Conservation (phyloP, 2,113 vertebrate genomes). For the Protobothrops mucrosquamatus region DNA sequence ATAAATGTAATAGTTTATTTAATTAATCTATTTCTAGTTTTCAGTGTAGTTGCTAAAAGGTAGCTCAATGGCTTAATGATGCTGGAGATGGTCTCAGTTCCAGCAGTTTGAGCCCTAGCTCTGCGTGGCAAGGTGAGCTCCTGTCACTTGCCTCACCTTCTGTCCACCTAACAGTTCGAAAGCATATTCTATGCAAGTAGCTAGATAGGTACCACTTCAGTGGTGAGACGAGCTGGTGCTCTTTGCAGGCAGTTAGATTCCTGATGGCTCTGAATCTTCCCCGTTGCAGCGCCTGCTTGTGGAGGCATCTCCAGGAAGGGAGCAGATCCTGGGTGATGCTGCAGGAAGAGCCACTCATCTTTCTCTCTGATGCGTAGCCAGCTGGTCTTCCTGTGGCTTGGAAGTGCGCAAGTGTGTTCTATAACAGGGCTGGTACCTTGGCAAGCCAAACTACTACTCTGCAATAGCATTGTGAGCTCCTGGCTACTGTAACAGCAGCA, state of each 20-base stretch:
- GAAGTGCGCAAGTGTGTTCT: background rate
- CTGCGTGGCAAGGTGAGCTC: background rate
- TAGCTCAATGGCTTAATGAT: background rate
- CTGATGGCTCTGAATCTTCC: background rate
- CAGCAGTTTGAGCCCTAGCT: background rate
- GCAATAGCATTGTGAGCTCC: background rate
- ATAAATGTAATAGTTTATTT: conserved; percentile 23
- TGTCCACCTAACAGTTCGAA: background rate
- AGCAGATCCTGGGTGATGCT: background rate
- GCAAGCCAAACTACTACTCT: background rate
- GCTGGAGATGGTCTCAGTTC: background rate
- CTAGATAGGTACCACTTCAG: background rate
- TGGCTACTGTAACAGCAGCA: background rate
- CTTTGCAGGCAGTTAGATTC: background rate
- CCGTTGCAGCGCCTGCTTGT: background rate
- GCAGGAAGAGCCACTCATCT: background rate
- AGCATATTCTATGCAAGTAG: background rate
- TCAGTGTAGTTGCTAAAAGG: conserved; percentile 43
- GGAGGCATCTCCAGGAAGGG: background rate
- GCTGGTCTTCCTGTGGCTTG: background rate
- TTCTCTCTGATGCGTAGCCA: background rate
- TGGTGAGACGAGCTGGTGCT: background rate
- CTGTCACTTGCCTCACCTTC: background rate
- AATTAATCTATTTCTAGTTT: conserved; percentile 57
- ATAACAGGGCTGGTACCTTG: background rate